These are phyloP conservation scores for Melopsittacus undulatus DNA, from an alignment of 2,797 vertebrate genomes.

Conservation along the genomic window DNA sequence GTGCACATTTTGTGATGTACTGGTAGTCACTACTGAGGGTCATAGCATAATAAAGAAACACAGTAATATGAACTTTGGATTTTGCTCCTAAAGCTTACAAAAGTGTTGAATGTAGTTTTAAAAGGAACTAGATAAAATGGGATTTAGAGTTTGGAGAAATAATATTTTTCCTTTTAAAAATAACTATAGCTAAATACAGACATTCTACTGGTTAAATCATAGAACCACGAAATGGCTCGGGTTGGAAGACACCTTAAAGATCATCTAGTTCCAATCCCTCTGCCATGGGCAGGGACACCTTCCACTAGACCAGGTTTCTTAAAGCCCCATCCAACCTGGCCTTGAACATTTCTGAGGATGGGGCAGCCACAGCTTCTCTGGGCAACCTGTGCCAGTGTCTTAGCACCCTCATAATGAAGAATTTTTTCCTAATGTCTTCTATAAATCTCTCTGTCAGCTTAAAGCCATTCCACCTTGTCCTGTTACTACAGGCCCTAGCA, in stretches of 20 bases:
- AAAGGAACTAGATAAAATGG: not conserved
- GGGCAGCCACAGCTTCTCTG: not conserved
- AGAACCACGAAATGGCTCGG: not conserved
- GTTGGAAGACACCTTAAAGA: not conserved
- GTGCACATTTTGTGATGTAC: not conserved
- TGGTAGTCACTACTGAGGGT: not conserved
- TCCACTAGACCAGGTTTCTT: not conserved
- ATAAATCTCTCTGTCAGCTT: not conserved
- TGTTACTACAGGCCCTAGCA: not conserved
- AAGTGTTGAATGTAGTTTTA: not conserved
- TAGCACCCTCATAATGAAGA: not conserved
- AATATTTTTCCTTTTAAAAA: not conserved
- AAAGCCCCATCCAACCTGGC: not conserved
- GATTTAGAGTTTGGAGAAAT: not conserved
- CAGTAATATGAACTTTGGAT: rapidly evolving
- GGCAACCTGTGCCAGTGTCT: not conserved
- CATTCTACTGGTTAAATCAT: not conserved
- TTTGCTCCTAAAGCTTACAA: not conserved
- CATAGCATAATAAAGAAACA: not conserved
- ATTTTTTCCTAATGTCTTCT: not conserved
- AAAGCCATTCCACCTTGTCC: not conserved
- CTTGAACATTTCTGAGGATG: not conserved
- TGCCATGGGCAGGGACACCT: not conserved
- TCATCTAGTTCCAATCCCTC: not conserved
- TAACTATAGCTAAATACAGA: not conserved